These are phyloP conservation scores for Xerus inauris DNA, from an alignment of 2,113 vertebrate species.

Conservation along the genomic window DNA sequence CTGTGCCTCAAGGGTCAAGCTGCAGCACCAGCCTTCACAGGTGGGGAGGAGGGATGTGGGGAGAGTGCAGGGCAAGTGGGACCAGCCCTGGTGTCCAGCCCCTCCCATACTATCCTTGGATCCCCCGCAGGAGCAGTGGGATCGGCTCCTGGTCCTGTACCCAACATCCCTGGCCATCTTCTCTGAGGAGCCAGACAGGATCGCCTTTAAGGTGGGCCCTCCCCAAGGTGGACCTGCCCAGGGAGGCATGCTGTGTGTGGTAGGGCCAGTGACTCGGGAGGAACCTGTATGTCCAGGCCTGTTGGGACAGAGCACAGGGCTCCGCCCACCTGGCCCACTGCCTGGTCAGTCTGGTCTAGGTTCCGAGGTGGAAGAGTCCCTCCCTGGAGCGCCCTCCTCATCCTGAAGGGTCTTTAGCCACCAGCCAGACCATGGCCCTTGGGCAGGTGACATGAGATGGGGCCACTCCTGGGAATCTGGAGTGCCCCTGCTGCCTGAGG, in stretches of 20 bases:
- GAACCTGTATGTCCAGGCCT: conserved; percentile 77
- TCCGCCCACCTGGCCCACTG: conserved; percentile 9
- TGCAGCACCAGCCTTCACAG: conserved; percentile 96
- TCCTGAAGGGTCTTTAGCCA: not conserved
- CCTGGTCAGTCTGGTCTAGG: conserved; percentile 71
- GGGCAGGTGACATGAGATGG: not conserved
- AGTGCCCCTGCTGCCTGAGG: too few species aligned
- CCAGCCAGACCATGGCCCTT: not conserved
- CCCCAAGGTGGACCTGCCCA: not conserved
- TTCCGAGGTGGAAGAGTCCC: not conserved
- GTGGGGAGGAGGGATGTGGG: conserved; percentile 79
- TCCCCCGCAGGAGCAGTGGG: conserved; percentile 90
- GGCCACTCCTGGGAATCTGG: not conserved
- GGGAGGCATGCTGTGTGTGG: not conserved
- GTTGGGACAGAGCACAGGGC: conserved; percentile 43
- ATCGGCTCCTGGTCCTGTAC: conserved; percentile 94
- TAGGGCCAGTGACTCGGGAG: conserved; percentile 4
- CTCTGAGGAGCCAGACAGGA: conserved; percentile 89
- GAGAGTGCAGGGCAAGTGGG: not conserved
- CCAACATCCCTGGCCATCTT: conserved; percentile 94
- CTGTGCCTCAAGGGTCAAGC: conserved; percentile 92
- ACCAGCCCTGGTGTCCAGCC: not conserved
- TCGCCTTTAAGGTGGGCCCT: conserved; percentile 93
- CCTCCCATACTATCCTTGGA: too few species aligned
- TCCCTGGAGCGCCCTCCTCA: not conserved